Conservation (phyloP, 2,797 vertebrate genomes). For the Molossus molossus region DNA sequence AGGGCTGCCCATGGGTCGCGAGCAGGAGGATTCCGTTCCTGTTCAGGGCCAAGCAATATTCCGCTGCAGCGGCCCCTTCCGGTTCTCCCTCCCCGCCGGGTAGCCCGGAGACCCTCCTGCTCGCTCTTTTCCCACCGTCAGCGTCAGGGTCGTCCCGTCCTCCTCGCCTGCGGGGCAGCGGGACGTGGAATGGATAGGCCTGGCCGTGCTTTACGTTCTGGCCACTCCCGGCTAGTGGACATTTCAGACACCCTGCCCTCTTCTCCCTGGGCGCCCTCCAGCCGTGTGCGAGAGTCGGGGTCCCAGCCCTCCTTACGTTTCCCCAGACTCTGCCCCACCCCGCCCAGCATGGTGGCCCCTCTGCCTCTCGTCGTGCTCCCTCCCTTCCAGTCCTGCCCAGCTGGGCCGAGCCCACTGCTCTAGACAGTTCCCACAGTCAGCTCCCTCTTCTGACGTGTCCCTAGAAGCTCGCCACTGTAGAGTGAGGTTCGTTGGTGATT, state of each 20-base stretch:
- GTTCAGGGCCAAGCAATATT: accelerated
- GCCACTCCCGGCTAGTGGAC: not conserved
- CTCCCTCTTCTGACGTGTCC: not conserved
- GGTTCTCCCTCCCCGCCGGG: not conserved
- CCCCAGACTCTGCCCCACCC: not conserved
- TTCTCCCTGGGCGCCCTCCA: not conserved
- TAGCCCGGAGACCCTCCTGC: not conserved
- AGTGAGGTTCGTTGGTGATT: not conserved
- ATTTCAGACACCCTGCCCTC: no score
- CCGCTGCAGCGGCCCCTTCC: not conserved
- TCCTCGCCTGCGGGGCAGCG: accelerated
- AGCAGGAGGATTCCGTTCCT: not conserved
- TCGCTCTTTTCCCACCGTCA: not conserved
- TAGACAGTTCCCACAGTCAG: not conserved
- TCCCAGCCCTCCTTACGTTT: accelerated
- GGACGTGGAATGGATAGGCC: not conserved
- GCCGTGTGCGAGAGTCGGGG: accelerated
- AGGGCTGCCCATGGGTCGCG: accelerated
- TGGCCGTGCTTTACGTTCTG: accelerated
- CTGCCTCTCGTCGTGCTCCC: not conserved
- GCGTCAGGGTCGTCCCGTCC: not conserved
- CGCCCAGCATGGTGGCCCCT: accelerated
- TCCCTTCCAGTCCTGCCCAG: not conserved
- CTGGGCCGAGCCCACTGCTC: accelerated
- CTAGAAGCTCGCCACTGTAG: not conserved